phyloP scores from a whole-genome alignment of 1,140 invertebrate genomes.

The Tetragnatha versicolor region DNA sequence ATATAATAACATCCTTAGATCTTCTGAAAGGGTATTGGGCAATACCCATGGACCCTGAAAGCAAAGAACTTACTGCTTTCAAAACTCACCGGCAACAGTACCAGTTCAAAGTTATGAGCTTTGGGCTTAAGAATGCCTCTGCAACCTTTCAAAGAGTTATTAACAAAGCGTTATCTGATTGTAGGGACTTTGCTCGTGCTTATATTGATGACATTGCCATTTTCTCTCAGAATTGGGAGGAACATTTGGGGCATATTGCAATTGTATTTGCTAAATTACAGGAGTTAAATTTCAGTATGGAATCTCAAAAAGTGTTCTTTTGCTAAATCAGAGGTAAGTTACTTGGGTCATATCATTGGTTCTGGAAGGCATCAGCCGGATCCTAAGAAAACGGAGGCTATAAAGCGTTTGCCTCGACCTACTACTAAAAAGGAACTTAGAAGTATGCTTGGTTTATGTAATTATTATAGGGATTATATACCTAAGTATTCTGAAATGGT shows the following conservation, averaged over 20 bases:
- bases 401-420: too few relatives aligned
- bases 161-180: slow-evolving; percentile 51
- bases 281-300: slow-evolving; percentile 57
- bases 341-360: too few relatives aligned
- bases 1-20: too few relatives aligned
- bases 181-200: slow-evolving; percentile 19
- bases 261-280: slow-evolving; percentile 54
- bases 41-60: slow-evolving; percentile 57
- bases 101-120: slow-evolving; percentile 54
- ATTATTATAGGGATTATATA: too few relatives aligned
- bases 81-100: slow-evolving; percentile 12
- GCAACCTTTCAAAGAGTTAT: too few relatives aligned
- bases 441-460: too few relatives aligned
- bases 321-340: too few relatives aligned
- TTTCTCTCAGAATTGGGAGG: slow-evolving; percentile 31
- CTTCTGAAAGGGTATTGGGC: slow-evolving; percentile 55
- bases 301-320: too few relatives aligned
- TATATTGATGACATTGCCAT: slow-evolving; percentile 60
- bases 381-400: slow-evolving; percentile 60
- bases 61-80: slow-evolving; percentile 49
- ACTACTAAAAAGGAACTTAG: too few relatives aligned
- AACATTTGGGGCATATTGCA: slow-evolving; percentile 52
- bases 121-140: slow-evolving; percentile 59
- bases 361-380: too few relatives aligned
- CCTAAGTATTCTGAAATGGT: too few relatives aligned